phyloP scores from a whole-genome alignment of 2,797 vertebrate species.

The Centropyge bicolor region DNA sequence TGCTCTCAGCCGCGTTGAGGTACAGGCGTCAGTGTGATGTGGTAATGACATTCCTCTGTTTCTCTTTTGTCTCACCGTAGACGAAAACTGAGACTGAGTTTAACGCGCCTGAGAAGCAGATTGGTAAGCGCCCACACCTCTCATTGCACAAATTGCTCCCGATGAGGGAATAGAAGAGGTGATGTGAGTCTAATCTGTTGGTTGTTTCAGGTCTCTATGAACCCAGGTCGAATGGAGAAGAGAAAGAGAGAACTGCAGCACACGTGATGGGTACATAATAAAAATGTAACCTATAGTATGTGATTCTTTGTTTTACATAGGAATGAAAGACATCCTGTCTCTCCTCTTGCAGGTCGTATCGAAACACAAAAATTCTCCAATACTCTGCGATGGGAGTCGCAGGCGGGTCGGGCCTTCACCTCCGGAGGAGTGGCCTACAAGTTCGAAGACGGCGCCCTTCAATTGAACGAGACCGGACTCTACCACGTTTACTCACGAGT shows the following conservation, averaged over 20 bases:
- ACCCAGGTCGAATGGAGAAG: slow-evolving; percentile 37
- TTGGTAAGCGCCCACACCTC: slow-evolving; percentile 82
- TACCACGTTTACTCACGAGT: slow-evolving; percentile 95
- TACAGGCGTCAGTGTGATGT: slow-evolving; percentile 45
- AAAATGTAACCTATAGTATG: neutral
- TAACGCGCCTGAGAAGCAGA: slow-evolving; percentile 83
- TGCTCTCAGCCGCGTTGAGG: neutral
- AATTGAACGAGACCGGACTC: slow-evolving; percentile 89
- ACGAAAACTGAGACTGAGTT: slow-evolving; percentile 36
- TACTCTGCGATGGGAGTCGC: slow-evolving; percentile 89
- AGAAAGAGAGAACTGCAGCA: slow-evolving; percentile 81
- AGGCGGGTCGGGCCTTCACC: slow-evolving; percentile 82
- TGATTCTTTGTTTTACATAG: neutral
- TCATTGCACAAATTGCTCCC: neutral
- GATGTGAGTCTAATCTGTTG: slow-evolving; percentile 24
- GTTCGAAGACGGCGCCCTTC: slow-evolving; percentile 79
- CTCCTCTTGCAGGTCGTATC: slow-evolving; percentile 65
- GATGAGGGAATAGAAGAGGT: neutral
- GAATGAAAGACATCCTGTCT: neutral
- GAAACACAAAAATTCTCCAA: neutral
- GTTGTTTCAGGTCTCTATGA: slow-evolving; percentile 75
- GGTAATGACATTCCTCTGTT: slow-evolving; percentile 43
- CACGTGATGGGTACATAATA: slow-evolving; percentile 88
- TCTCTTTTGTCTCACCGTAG: slow-evolving; percentile 67
- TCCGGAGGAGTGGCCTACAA: slow-evolving; percentile 86